Percentiles rank a stretch among this genome's conserved stretches.
Conservation (phyloP, 2,113 vertebrate genomes). For the Cavia aperea region DNA sequence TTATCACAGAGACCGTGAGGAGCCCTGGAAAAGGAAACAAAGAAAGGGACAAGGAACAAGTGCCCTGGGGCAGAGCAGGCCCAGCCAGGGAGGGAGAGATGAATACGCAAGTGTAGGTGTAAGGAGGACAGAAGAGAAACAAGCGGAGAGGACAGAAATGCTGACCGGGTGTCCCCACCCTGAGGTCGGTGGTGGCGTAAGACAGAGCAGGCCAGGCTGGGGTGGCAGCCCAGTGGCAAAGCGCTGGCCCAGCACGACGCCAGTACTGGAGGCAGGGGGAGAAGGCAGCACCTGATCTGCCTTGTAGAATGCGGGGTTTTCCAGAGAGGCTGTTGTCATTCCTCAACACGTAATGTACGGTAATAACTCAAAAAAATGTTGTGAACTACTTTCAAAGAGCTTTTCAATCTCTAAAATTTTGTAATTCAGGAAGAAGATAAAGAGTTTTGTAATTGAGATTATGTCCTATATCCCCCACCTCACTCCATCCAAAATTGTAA, state of each 20-base stretch:
- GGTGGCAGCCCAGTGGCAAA: background rate
- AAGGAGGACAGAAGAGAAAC: background rate
- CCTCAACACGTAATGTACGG: background rate
- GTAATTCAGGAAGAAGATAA: background rate
- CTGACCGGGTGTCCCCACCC: background rate
- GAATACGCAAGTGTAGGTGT: background rate
- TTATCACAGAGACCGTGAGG: background rate
- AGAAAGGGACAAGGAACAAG: background rate
- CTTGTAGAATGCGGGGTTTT: background rate
- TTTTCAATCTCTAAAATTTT: constrained; percentile 6
- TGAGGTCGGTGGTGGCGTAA: background rate
- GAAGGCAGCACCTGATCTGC: background rate
- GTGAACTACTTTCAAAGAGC: background rate
- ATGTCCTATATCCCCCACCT: background rate
- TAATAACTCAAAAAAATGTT: background rate
- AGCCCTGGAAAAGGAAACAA: background rate
- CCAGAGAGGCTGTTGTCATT: background rate
- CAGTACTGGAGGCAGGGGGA: background rate
- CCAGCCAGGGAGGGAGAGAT: too few relatives aligned
- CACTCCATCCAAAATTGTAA: background rate
- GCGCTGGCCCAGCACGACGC: background rate
- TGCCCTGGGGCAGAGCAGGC: too few relatives aligned
- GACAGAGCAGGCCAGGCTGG: background rate
- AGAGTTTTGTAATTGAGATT: background rate
- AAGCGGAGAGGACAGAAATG: background rate